Evolutionary conservation across 2,888 invertebrate genomes (phyloP), one percentile per base, ranked within the genome.

Genomic region (Ochropleura leucogaster): DNA sequence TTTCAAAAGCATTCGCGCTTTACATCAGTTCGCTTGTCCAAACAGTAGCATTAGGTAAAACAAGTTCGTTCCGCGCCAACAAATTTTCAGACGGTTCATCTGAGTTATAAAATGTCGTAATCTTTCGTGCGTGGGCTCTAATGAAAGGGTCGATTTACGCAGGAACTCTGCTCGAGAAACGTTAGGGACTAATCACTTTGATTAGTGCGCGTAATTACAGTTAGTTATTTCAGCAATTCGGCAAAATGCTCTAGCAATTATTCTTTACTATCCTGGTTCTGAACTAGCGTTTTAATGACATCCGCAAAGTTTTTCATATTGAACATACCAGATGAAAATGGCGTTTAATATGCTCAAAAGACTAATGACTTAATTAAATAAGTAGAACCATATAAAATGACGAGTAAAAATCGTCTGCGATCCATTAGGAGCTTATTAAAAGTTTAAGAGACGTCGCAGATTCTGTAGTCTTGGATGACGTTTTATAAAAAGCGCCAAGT

Each of bases 1-100:
- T 93, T 92, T 90, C 89, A 90, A 88, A 92, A 90, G 86, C 89
- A 80, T 88, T 88, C 83, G 86, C 88, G 89, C 85, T 90, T 84
- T 89, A 90, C 91, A 92, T 92, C 92, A 91, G 88, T 87, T 82
- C 81, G 88, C 87, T 89, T 93, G 92, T 92, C 93, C 91, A 93
- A 93, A 93, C 93, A 93, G 77, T 72, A 73, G 51, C 79, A 85
- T 74, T 88, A 80, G 86, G 84, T 89, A 89, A 90, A 92, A 90
- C 90, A 89, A 88, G 87, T 86, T 80, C 85, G 86, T 84, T 74
- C 73, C 68, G 86, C 80, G 89, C 89, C 89, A 90, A 91, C 86
- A 82, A 80, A 89, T 85, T 84, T 88, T 88, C 81, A 76, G 81
- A 83, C 65, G 77, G 79, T 83, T 87, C 85, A 82, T 88, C 85